These are phyloP conservation scores for Hippocampus guttulatus DNA, from an alignment of 2,113 vertebrate species.

Conservation along the genomic window DNA sequence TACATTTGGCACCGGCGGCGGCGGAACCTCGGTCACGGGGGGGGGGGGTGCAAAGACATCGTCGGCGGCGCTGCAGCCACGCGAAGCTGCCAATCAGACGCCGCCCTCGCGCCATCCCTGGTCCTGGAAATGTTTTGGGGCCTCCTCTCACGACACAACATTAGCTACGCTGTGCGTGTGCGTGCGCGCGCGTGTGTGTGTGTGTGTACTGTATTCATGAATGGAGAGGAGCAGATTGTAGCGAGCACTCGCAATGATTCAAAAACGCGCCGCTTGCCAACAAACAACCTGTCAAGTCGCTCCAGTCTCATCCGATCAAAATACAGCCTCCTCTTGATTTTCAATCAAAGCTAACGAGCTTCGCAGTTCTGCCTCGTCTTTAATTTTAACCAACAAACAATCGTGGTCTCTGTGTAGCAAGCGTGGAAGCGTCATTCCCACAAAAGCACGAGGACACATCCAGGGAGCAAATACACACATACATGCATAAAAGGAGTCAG, in stretches of 20 bases:
- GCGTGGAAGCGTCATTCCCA: no score
- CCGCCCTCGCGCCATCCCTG: neutral
- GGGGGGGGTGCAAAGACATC: neutral
- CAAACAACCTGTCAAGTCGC: slow-evolving; percentile 26
- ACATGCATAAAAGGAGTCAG: no score
- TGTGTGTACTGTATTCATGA: slow-evolving; percentile 40
- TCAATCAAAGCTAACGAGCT: neutral
- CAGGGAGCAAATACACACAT: no score
- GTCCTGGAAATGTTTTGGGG: neutral
- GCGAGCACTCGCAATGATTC: slow-evolving; percentile 38
- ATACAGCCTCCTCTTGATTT: neutral
- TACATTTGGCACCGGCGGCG: slow-evolving; percentile 61
- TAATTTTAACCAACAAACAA: neutral
- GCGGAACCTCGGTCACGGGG: slow-evolving; percentile 1
- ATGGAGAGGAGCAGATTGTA: slow-evolving; percentile 55
- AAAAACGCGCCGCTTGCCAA: slow-evolving; percentile 44
- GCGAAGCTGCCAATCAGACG: neutral
- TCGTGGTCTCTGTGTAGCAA: neutral
- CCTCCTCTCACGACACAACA: neutral
- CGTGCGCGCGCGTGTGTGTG: neutral
- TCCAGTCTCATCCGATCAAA: slow-evolving; percentile 6
- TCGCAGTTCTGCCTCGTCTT: neutral
- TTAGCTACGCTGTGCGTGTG: neutral
- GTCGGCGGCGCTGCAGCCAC: no score
- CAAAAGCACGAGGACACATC: no score